These are phyloP conservation scores for Melangyna quadrimaculata DNA, from an alignment of 2,888 invertebrate genomes.

Conservation along the genomic window DNA sequence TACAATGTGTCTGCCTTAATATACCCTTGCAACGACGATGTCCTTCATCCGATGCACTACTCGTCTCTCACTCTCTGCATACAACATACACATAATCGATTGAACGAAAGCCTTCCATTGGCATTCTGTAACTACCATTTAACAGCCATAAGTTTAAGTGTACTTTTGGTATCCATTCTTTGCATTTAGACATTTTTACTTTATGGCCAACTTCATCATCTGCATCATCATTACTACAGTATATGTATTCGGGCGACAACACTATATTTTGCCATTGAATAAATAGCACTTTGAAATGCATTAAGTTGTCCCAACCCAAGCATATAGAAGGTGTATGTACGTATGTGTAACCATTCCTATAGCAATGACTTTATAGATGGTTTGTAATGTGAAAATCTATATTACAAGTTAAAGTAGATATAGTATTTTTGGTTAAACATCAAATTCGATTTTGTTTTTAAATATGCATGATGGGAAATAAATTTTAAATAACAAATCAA, in stretches of 20 bases:
- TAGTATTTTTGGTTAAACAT: too few relatives aligned
- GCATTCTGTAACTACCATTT: neutral
- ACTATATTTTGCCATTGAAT: slow-evolving; percentile 28
- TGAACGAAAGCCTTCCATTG: neutral
- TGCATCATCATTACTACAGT: neutral
- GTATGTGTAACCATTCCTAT: neutral
- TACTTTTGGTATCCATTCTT: slow-evolving; percentile 18
- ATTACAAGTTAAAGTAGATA: neutral
- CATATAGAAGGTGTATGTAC: neutral
- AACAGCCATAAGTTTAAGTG: neutral
- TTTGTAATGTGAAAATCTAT: neutral
- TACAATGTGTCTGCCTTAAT: neutral
- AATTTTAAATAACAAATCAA: neutral
- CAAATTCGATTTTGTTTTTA: slow-evolving; percentile 23
- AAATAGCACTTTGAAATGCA: slow-evolving; percentile 53
- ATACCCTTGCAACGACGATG: neutral
- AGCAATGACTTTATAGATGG: neutral
- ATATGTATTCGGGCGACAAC: neutral
- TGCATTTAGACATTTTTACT: slow-evolving; percentile 23
- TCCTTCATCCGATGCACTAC: neutral
- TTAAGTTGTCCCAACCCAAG: slow-evolving; percentile 48
- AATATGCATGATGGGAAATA: slow-evolving; percentile 6
- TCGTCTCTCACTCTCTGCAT: too few relatives aligned
- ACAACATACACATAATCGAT: neutral
- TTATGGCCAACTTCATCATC: slow-evolving; percentile 46